Evolutionary conservation across 64 coral and sea anemone species (phyloP), one percentile per base, ranked within the genome.

Genomic region (Porites australiensis): DNA sequence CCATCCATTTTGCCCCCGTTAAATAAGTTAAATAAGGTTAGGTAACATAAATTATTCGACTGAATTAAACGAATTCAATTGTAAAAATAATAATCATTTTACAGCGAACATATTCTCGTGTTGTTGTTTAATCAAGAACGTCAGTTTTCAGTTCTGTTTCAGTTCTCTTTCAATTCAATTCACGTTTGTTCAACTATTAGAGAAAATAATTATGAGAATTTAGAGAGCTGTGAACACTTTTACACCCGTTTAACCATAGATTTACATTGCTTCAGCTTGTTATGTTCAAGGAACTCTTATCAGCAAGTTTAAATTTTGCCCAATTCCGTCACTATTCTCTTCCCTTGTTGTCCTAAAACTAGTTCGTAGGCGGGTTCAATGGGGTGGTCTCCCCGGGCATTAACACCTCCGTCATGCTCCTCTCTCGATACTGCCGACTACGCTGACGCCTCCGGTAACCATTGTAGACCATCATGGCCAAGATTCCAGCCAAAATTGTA

Each of bases 401-500:
- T 6, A 77, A 49, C 8, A 76, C 60, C 47, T 89, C 87, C 60
- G 60, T 66, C 51, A 89, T 51, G 49, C 20, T 55, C 9, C 5
- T 37, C 0, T 86, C 73, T 46, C 14, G 60, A 14, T 86, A 49
- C 21, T 61, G 50, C 45, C 59, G 79, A 3, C 14, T 60, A 55
- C 62, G 58, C 23, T 75, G 79, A 8, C 89, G 77, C 71, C 55
- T 82, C 45, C 59, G 87, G 61, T 27, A 91, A 21, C 77, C 83
- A 63, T 77, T 72, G 45, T 88, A 85, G 37, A 55, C 76, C 27
- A 63, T 75, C n/a, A 87, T 67, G 37, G 87, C 16, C 23, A 88
- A 58, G 7, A 87, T 79, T 79, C 82, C 88, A 3, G 86, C 21
- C 44, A 95, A 37, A 50, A 67, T 58, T 43, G 89, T 88, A 6